Base-by-base conservation (phyloP, 2,888 invertebrate genomes). In the Syrphus vitripennis region DNA sequence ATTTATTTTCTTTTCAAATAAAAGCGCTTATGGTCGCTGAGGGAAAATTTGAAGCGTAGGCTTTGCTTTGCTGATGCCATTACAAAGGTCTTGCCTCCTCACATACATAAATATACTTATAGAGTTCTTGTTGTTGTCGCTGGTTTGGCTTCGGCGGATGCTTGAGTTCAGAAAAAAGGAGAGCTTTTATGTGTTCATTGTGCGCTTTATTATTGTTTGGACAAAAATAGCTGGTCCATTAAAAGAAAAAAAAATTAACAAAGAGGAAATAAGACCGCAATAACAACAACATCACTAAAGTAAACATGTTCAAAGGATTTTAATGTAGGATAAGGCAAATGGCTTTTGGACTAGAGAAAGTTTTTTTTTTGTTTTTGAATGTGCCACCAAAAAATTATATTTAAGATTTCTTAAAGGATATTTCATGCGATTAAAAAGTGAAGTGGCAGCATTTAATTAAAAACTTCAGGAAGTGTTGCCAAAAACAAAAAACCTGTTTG, bases 1-100 rank as follows among this genome's bases (percentile, higher is more conserved):
- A 84, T 84, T 84, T 80, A 84, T 84, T 80, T 84, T 76, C 75
- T 71, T 80, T 80, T 72, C 76, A 84, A 84, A 76, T 55, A 65
- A 59, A 59, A 71, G 59, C 57, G 72, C 40, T 67, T 34, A 80
- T 59, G 83, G 75, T 50, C 79, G 79, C 29, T 48, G 59, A 65
- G 65, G 21, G 65, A 24, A 21, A 57, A 42, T 40, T 45, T 42
- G 53, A 55, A 26, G n/a, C n/a, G 24, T 34, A 48, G 24, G 34
- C 48, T 42, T 24, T 61, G 63, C n/a, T n/a, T n/a, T n/a, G n/a
- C n/a, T n/a, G n/a, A n/a, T n/a, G n/a, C 24, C 21, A 72, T 63
- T 79, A 65, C 61, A 74, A 55, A 57, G 59, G 69, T 72, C 74
- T 72, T 75, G 69, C 78, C 55, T 70, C 75, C 75, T 67, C 76